phyloP scores from a whole-genome alignment of 2,888 invertebrate species.

The Pseudolycoriella hygida region DNA sequence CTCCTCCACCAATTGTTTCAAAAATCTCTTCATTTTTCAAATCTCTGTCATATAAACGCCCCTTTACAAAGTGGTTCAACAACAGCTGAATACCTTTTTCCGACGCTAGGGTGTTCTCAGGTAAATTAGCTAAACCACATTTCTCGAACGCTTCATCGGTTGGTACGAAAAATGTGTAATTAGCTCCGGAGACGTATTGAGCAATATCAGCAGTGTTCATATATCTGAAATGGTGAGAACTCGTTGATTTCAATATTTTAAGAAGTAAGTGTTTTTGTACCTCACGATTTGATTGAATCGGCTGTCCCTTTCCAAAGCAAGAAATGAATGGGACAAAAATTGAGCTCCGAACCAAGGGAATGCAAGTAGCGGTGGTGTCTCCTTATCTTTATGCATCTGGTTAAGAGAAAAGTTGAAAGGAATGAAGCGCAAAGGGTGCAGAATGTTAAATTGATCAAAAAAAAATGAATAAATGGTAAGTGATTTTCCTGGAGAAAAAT shows the following conservation, averaged over 20 bases:
- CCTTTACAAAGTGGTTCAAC: conserved; percentile 42
- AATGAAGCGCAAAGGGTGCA: too few relatives aligned
- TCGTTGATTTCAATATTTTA: background rate
- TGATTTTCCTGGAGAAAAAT: too few relatives aligned
- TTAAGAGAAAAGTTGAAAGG: too few relatives aligned
- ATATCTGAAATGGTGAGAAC: conserved; percentile 24
- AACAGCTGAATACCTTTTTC: conserved; percentile 38
- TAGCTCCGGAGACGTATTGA: conserved; percentile 40
- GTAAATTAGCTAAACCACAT: conserved; percentile 37
- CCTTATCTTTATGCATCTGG: conserved; percentile 42
- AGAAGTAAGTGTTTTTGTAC: conserved; percentile 12
- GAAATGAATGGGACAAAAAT: conserved; percentile 42
- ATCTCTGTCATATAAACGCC: conserved; percentile 39
- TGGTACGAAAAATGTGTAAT: conserved; percentile 53
- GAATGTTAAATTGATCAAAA: too few relatives aligned
- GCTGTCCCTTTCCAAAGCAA: conserved; percentile 38
- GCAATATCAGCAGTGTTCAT: conserved; percentile 43
- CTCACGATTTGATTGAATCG: conserved; percentile 37
- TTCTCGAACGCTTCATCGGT: conserved; percentile 45
- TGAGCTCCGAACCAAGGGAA: conserved; percentile 48
- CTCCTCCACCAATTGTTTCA: conserved; percentile 37
- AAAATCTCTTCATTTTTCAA: conserved; percentile 34
- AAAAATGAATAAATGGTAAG: too few relatives aligned
- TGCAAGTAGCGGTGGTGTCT: conserved; percentile 42
- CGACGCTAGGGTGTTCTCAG: conserved; percentile 35